Evolutionary conservation across 2,888 invertebrate species (phyloP).

Genomic region (Tachina fera): DNA sequence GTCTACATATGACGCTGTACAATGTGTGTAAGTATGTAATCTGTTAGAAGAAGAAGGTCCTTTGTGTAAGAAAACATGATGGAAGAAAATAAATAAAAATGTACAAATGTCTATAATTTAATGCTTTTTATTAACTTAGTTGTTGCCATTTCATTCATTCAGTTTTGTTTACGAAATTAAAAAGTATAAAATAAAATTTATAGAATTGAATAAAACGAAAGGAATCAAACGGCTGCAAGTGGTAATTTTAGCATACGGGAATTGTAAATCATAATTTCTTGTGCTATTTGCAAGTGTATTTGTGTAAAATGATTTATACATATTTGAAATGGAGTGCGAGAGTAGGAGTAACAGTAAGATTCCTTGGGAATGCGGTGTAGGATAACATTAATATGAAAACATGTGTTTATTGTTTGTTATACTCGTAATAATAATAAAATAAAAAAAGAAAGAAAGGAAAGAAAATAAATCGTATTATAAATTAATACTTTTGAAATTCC

Average conservation of each 20-base stretch:
- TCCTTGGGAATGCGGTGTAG: background rate
- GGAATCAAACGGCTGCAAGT: conserved; percentile 54
- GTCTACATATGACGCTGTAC: conserved; percentile 26
- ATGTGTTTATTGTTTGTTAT: conserved; percentile 57
- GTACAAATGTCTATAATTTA: conserved; percentile 65
- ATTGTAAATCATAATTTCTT: conserved; percentile 64
- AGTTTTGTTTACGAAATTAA: conserved; percentile 35
- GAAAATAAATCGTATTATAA: conserved; percentile 40
- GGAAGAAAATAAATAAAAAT: conserved; percentile 31
- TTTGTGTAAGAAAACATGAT: conserved; percentile 36
- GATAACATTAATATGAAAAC: conserved; percentile 26
- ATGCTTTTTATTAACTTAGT: conserved; percentile 47
- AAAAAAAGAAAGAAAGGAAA: no score
- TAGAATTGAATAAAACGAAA: conserved; percentile 41
- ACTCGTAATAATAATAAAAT: conserved; percentile 42
- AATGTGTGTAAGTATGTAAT: conserved; percentile 41
- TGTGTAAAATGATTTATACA: conserved; percentile 63
- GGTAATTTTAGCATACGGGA: conserved; percentile 64
- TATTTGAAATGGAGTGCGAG: conserved; percentile 55
- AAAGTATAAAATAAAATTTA: conserved; percentile 39
- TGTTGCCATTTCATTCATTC: conserved; percentile 46
- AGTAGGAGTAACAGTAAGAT: conserved; percentile 27
- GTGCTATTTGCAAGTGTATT: conserved; percentile 8
- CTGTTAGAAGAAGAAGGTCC: conserved; percentile 24
- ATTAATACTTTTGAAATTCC: conserved; percentile 52